Base-by-base conservation (phyloP, 2,113 vertebrate species). In the Setophaga kirtlandii region DNA sequence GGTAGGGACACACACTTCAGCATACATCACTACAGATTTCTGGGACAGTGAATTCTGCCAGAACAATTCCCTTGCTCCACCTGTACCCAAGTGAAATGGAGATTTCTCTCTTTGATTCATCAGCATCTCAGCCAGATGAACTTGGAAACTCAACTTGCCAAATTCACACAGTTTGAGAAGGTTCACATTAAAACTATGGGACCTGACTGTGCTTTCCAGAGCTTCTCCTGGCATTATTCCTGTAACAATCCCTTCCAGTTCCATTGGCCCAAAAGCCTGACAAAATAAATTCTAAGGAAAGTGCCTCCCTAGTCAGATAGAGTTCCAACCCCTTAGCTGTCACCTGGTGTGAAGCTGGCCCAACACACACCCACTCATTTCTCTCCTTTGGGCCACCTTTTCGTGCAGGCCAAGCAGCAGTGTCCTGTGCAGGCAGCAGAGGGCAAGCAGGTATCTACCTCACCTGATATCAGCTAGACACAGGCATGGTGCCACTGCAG, bases 61-160 rank as follows among this genome's bases (percentile, higher is more conserved):
- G 84, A 82, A 68, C 12, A 93, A 94, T 80, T 89, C 85, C 71
- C 78, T 91, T 63, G 35, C 22, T 91, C 75, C 62, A 95, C 91
- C 75, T 94, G 91, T 87, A 91, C 65, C 24, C 46, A 75, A 82
- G 70, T 50, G 82, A 89, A 93, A 91, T 22, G 21, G 53, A 89
- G 75, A 79, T 90, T 83, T 89, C 50, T 82, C 50, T 79, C 47
- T 85, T 69, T 91, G 62, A 90, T 96, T 95, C 3, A 0, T 84
- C 11, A 1, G 10, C 62, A 58, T 83, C 67, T 85, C 9, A 0
- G 59, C 75, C 84, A 87, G 78, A 91, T 89, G 59, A 95, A 83
- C 70, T 91, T 94, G 93, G 89, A 96, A 87, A 82, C 35, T 58
- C 46, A 71, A 65, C 39, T 53, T 85, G 81, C 81, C 93, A 94